Evolutionary conservation across 2,888 invertebrate species (phyloP), one percentile per base, ranked within the genome.

Genomic region (Diaprepes abbreviatus): DNA sequence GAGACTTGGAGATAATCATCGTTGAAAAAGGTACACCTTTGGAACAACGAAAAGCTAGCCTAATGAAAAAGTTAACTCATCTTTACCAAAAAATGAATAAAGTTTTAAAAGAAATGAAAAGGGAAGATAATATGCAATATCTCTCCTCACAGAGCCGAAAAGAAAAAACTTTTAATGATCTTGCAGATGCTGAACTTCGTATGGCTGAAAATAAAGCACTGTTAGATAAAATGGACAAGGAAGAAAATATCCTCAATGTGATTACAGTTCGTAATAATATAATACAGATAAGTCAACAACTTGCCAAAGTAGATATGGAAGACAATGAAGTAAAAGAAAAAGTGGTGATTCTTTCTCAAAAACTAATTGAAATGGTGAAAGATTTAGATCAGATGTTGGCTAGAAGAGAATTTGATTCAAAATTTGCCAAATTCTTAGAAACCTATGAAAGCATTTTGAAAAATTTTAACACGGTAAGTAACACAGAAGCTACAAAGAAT

Each of bases 1-100:
- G 72, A 0, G 75, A 78, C 43, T 63, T 79, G 7, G 77, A 78
- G 55, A 70, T 77, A 73, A 73, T 79, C 7, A 50, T 70, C 6
- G 67, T 71, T 0, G 50, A 66, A 10, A 63, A 66, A 24, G 66
- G 71, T 6, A 73, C 75, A 0, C 72, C 75, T 3, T 40, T 72
- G 17, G 70, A 69, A 3, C 74, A 76, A 19, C 72, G 70, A 5
- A 77, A 78, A 62, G 58, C 66, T 12, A 59, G 66, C 54, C 31
- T 77, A 4, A 71, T 73, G n/a, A 68, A 71, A 14, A 71, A 68
- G 33, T 43, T 77, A n/a, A 55, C 65, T 1, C 7, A 35, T 0
- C 40, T 59, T 2, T 75, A 73, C 50, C 74, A 74, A 28, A 73
- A 76, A 70, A 73, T 76, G n/a, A 66, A 48, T n/a, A 75, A 64